phyloP scores from a whole-genome alignment of 2,888 invertebrate genomes.

The Calliphora vomitoria region DNA sequence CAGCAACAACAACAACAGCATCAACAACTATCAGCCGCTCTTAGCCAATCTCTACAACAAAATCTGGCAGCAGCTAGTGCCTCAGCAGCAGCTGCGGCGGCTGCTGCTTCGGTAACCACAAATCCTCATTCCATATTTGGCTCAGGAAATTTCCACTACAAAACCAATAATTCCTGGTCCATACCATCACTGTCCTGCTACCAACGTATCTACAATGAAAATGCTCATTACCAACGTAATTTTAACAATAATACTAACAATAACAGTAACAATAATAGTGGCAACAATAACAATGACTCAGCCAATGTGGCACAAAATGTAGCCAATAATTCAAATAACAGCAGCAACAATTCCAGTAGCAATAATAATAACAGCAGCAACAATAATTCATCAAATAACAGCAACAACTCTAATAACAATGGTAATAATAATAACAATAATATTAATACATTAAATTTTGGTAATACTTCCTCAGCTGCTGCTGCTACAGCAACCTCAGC shows the following conservation, averaged over 20 bases:
- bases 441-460: conserved; percentile 45
- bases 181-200: conserved; percentile 83
- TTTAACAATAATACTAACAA: conserved; percentile 75
- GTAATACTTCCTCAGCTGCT: conserved; percentile 46
- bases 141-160: conserved; percentile 83
- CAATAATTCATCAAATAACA: conserved; percentile 31
- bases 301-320: conserved; percentile 63
- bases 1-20: conserved; percentile 74
- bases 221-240: conserved; percentile 82
- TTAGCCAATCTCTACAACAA: conserved; percentile 79
- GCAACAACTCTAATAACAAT: conserved; percentile 44
- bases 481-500: conserved; percentile 36
- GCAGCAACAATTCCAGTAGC: conserved; percentile 58
- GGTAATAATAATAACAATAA: conserved; percentile 48
- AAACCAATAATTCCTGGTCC: conserved; percentile 84
- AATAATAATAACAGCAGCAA: conserved; percentile 65
- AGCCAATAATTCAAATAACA: conserved; percentile 52
- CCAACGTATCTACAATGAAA: conserved; percentile 83
- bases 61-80: conserved; percentile 74
- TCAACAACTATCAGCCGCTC: conserved; percentile 79
- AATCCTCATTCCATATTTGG: conserved; percentile 84
- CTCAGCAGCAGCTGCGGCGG: conserved; percentile 77
- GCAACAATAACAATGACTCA: conserved; percentile 55
- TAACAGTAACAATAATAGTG: conserved; percentile 28
- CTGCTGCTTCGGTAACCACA: conserved; percentile 75